Evolutionary conservation across 2,113 vertebrate species (phyloP), one percentile per base, ranked within the genome.

Genomic region (Gallinago undulata): DNA sequence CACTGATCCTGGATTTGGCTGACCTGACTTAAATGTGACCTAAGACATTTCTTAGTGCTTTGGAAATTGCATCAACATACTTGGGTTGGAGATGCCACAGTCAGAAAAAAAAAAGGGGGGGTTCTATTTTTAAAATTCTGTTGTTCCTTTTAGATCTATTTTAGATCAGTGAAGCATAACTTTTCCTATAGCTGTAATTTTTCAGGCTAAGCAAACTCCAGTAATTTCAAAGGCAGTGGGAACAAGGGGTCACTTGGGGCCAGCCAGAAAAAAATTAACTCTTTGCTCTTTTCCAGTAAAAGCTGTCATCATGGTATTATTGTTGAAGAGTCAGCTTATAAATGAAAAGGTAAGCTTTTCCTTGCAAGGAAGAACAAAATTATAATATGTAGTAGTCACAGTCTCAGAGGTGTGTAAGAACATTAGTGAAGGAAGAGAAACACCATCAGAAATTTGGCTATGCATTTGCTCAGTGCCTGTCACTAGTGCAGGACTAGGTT

Each of bases 11-110:
- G 77, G 56, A 85, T 97, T 96, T 97, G 97, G 92, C 93, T 95
- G 96, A 94, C 89, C 85, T 92, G 67, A 93, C 79, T 96, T 86
- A 94, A 96, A 94, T 97, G 83, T 96, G 96, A 97, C 95, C 93
- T 87, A 87, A 97, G 95, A 92, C 83, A 95, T 96, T 95, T 95
- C 79, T 94, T 89, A 94, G 90, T 94, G 85, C 93, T 97, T 96
- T 96, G 96, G 92, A 96, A 97, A 97, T 89, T 95, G 84, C 79
- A 97, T 97, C 97, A 95, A 96, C 83, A 75, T 96, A 83, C 77
- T 96, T 96, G 80, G 73, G 91, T n/a, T 85, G 74, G 84, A 96
- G 92, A 94, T 84, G 74, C 80, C 89, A 82, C 87, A 90, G 82
- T 68, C 41, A 84, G 43, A 79, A 94, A 84, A 70, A 84, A 55